phyloP scores from a whole-genome alignment of 2,113 vertebrate genomes.

The Ondatra zibethicus region DNA sequence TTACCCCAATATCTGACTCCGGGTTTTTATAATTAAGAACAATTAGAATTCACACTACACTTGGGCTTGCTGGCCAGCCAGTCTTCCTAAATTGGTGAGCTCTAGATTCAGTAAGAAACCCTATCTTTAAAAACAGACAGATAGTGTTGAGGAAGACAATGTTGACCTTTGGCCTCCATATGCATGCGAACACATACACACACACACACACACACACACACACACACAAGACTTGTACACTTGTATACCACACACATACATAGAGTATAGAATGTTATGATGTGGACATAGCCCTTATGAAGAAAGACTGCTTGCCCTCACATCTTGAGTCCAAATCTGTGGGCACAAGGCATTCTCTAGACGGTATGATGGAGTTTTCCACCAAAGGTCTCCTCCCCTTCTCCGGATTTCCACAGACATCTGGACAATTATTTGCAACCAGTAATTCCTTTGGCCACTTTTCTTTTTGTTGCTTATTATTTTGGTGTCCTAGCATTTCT shows the following conservation, averaged over 20 bases:
- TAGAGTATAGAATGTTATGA: not conserved
- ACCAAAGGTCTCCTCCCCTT: not conserved
- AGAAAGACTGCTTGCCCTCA: not conserved
- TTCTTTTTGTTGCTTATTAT: not conserved
- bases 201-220: not conserved
- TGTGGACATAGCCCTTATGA: no score
- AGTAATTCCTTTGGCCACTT: not conserved
- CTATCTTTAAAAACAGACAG: no score
- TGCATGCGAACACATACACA: not conserved
- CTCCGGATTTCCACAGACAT: not conserved
- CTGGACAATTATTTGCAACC: not conserved
- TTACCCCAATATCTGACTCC: no score
- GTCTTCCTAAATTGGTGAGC: no score
- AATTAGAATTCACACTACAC: no score
- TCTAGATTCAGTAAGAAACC: no score
- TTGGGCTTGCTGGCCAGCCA: no score
- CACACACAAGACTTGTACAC: not conserved
- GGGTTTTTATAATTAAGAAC: no score
- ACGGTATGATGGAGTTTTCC: not conserved
- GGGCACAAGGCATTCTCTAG: not conserved
- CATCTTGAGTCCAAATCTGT: not conserved
- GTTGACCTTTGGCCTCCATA: no score
- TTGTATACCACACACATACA: not conserved
- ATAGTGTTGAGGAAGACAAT: no score
- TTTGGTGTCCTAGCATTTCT: not conserved